Evolutionary conservation across 2,888 invertebrate species (phyloP), one percentile per base, ranked within the genome.

Genomic region (Trissolcus japonicus): DNA sequence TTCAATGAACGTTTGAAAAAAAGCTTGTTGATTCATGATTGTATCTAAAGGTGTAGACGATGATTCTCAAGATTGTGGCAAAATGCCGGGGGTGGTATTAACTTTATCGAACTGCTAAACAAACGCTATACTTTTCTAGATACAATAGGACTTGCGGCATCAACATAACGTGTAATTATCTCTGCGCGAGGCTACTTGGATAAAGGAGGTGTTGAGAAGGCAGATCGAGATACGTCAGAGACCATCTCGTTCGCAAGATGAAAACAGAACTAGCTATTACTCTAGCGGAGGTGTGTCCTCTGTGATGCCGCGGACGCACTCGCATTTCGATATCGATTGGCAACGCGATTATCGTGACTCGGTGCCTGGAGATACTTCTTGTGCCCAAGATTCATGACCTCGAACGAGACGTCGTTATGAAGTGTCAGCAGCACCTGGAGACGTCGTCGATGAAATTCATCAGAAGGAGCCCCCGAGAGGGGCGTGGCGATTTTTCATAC

Each of bases 161-260:
- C 66, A 68, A 76, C 78, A 57, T 61, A 88, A 86, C 88, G 82
- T 88, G 87, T 87, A 87, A 89, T 89, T 89, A 89, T 80, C 79
- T 61, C 0, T 11, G 73, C 78, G 76, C 77, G 81, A 77, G 75
- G 78, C 78, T 79, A 81, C 82, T 84, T 85, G 86, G 88, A 87
- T 88, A 86, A 87, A 87, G 80, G 80, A 88, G 87, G 89, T 88
- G 89, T 89, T 89, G 89, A 89, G 87, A 84, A 85, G 80, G 80
- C 78, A 83, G 86, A 86, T 86, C 85, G 81, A 85, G 85, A 86
- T 86, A 84, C 80, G 79, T 72, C 75, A 60, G 66, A 80, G 71
- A 68, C 74, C 75, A 69, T 60, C 75, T 50, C 57, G 83, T 85
- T 84, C 83, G 83, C 80, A 82, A 86, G 86, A 85, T 86, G 88